Evolutionary conservation across 2,888 invertebrate species (phyloP), one percentile per base, ranked within the genome.

Genomic region (Ectemnius cavifrons): DNA sequence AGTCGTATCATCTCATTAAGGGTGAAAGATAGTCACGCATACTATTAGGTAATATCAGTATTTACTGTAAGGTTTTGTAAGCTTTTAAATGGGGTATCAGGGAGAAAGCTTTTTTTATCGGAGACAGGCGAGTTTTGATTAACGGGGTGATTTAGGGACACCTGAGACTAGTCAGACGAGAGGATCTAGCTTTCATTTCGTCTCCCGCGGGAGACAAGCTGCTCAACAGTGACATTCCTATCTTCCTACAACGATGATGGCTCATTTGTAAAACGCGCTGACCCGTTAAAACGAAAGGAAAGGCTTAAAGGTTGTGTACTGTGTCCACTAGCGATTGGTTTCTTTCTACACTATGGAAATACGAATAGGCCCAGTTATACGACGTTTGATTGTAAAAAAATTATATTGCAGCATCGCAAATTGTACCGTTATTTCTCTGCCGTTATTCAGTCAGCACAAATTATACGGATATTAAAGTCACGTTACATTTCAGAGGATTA

Each of bases 381-480:
- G 52, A 16, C 52, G 52, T 52, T 52, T 52, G 52, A 52, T 52
- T 52, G 52, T 52, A 13, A 52, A 37, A 37, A 37, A 52, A 52
- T 52, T 52, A 52, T 52, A 52, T 37, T 52, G 52, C 52, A 52
- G 14, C 52, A 37, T 37, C 52, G 52, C 52, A 52, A 52, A 52
- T 52, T 52, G 52, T 52, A 52, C 52, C 52, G 52, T 52, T 52
- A 52, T 52, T 52, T 52, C 37, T 37, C 52, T 52, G 16, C 52
- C 52, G 52, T 52, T 52, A 52, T 52, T 52, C 52, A 52, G 16
- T 52, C 52, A 52, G 52, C 52, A 52, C 52, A 52, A 52, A 52
- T 52, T 52, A 52, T 52, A 52, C 52, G 52, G 52, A 52, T 52
- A 52, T 52, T 52, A 52, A 52, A 52, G 52, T 52, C 52, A 52